These are phyloP conservation scores for Eristalinus sepulchralis DNA, from an alignment of 2,888 invertebrate genomes.

Conservation along the genomic window DNA sequence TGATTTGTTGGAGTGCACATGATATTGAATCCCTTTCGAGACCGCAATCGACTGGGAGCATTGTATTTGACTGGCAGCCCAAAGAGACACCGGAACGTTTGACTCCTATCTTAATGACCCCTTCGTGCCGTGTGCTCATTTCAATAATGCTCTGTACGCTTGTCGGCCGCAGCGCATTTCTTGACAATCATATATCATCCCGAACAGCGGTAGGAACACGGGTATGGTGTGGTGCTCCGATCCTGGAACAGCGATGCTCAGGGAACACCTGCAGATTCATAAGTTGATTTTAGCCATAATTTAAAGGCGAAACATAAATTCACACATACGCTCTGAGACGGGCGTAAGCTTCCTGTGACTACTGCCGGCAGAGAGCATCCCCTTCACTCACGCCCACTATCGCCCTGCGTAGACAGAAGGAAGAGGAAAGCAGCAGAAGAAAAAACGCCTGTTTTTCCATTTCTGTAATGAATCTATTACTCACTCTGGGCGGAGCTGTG, in stretches of 20 bases:
- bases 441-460: conserved; percentile 16
- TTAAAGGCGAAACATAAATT: conserved; percentile 56
- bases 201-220: not conserved
- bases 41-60: conserved; percentile 5
- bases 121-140: conserved; percentile 13
- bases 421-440: not conserved
- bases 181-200: conserved; percentile 30
- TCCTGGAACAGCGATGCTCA: not conserved
- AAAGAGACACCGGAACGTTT: not conserved
- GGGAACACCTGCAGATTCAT: conserved; percentile 54
- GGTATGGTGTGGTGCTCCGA: not conserved
- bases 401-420: not conserved
- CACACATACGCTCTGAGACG: conserved; percentile 2
- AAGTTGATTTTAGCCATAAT: conserved; percentile 62
- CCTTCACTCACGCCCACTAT: not conserved
- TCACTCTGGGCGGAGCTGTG: conserved; percentile 35
- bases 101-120: conserved; percentile 20
- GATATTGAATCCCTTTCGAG: not conserved
- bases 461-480: conserved; percentile 60
- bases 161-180: conserved; percentile 10
- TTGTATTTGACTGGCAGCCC: not conserved
- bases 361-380: not conserved
- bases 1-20: conserved; percentile 25
- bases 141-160: conserved; percentile 23
- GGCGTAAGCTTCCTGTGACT: not conserved